Conservation (phyloP, 2,888 invertebrate genomes). For the Eupithecia exiguata region DNA sequence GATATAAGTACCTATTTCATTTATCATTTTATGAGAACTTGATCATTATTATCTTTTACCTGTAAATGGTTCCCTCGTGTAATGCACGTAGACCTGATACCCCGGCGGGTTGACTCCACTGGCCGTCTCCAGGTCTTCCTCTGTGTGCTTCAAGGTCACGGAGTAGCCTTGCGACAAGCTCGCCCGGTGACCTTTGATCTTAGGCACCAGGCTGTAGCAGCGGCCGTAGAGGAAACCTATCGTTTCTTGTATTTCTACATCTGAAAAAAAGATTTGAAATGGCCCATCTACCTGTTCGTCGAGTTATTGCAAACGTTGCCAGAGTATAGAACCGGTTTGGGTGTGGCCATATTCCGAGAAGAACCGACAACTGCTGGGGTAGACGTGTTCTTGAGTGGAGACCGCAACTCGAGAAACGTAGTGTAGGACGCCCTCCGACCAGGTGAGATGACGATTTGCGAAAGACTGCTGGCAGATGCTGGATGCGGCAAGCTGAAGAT, state of each 20-base stretch:
- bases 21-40: no score
- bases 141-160: constrained; percentile 81
- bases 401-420: no score
- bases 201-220: constrained; percentile 85
- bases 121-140: constrained; percentile 60
- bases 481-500: no score
- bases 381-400: no score
- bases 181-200: constrained; percentile 66
- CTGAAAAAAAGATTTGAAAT: constrained; percentile 55
- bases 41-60: constrained; percentile 59
- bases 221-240: constrained; percentile 83
- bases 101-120: constrained; percentile 74
- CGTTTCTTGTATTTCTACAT: constrained; percentile 75
- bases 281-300: background rate
- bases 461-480: no score
- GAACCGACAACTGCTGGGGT: no score
- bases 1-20: no score
- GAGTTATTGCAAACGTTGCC: background rate
- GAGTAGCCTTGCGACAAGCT: constrained; percentile 82
- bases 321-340: no score
- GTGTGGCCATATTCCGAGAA: no score
- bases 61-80: constrained; percentile 83
- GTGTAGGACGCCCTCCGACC: no score
- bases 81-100: constrained; percentile 86
- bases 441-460: no score